Evolutionary conservation across 2,888 invertebrate genomes (phyloP).

Genomic region (Colletes collaris): DNA sequence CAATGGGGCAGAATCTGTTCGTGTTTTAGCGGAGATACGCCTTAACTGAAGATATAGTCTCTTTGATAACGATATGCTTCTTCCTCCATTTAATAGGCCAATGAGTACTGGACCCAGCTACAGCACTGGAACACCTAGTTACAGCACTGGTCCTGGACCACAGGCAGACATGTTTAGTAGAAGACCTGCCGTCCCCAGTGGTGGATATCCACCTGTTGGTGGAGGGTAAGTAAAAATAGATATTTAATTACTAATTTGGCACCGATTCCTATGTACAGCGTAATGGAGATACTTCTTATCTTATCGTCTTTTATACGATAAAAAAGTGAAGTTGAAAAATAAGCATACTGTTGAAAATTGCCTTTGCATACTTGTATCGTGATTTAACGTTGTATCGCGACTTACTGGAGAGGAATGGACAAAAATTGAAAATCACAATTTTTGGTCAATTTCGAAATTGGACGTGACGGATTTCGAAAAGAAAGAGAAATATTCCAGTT

Average conservation of each 20-base stretch:
- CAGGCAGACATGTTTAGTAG: slow-evolving; percentile 82
- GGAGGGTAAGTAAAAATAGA: slow-evolving; percentile 76
- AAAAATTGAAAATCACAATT: too few species aligned
- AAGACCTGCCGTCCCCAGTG: slow-evolving; percentile 79
- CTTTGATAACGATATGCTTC: slow-evolving; percentile 67
- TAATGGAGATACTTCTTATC: too few species aligned
- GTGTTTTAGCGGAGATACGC: too few species aligned
- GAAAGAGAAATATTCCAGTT: too few species aligned
- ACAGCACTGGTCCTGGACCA: slow-evolving; percentile 81
- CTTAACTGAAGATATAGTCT: slow-evolving; percentile 53
- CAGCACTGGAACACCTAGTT: slow-evolving; percentile 79
- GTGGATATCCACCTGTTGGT: slow-evolving; percentile 80
- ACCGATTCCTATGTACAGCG: neutral
- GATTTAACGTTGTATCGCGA: too few species aligned
- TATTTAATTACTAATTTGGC: neutral
- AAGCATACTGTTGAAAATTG: neutral
- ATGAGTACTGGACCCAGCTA: slow-evolving; percentile 77
- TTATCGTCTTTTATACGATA: too few species aligned
- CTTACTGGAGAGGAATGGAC: too few species aligned
- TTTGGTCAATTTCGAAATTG: too few species aligned
- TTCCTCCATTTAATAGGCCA: slow-evolving; percentile 74
- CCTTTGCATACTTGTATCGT: neutral
- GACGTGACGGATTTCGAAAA: too few species aligned
- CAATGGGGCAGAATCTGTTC: too few species aligned
- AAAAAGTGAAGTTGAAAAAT: neutral